These are phyloP conservation scores for Zaprionus inermis DNA, from an alignment of 1,140 invertebrate genomes.

Conservation along the genomic window DNA sequence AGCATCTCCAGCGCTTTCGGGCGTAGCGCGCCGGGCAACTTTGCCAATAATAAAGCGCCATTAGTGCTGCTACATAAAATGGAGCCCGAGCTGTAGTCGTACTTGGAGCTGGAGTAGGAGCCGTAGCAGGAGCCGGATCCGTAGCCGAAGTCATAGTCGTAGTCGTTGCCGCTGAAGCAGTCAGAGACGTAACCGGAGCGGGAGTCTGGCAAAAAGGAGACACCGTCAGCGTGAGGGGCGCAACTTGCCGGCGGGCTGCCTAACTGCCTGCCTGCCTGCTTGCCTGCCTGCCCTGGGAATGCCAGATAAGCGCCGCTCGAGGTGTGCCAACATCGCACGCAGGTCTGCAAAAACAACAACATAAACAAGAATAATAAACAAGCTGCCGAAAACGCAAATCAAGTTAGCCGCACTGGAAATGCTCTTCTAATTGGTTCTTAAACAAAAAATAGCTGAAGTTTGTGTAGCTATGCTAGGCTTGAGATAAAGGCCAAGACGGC, in stretches of 20 bases:
- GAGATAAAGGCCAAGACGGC: too few relatives aligned
- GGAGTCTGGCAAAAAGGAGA: neutral
- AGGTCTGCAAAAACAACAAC: slow-evolving; percentile 19
- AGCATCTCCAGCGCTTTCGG: slow-evolving; percentile 48
- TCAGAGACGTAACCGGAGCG: neutral
- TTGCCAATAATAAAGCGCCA: slow-evolving; percentile 81
- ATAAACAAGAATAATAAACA: slow-evolving; percentile 23
- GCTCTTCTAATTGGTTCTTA: neutral
- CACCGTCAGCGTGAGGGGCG: neutral
- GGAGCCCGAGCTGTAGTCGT: slow-evolving; percentile 15
- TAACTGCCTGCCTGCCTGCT: too few relatives aligned
- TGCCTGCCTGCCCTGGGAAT: neutral
- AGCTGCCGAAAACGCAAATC: neutral
- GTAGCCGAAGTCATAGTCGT: neutral
- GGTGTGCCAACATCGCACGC: slow-evolving; percentile 18
- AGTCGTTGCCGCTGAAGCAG: neutral
- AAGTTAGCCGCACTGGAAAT: slow-evolving; percentile 3
- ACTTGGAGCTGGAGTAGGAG: neutral
- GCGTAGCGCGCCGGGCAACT: slow-evolving; percentile 53
- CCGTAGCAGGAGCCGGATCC: neutral
- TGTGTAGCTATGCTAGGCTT: too few relatives aligned
- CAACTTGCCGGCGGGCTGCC: slow-evolving; percentile 2
- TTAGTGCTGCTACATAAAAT: slow-evolving; percentile 80
- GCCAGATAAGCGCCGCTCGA: slow-evolving; percentile 23
- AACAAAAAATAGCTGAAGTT: neutral